Evolutionary conservation across 2,113 vertebrate species (phyloP).

Genomic region (Anhinga rufa): DNA sequence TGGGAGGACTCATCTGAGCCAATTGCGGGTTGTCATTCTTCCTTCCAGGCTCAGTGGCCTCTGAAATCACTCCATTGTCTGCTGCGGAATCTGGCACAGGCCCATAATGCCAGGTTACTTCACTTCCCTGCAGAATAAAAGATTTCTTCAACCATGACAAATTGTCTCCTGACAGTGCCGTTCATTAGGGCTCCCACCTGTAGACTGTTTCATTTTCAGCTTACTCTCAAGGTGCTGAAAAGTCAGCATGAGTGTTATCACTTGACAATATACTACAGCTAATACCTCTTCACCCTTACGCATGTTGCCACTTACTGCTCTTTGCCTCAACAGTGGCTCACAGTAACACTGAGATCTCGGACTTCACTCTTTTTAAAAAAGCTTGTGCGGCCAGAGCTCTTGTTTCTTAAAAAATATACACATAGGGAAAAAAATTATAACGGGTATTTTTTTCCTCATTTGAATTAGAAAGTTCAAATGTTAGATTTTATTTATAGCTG

Average conservation of each 20-base stretch:
- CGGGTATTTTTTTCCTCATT: neutral
- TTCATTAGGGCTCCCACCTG: constrained; percentile 52
- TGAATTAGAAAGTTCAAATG: neutral
- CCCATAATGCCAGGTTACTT: constrained; percentile 53
- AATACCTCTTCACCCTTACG: neutral
- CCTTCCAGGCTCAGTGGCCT: constrained; percentile 46
- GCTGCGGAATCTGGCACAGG: neutral
- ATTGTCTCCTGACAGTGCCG: constrained; percentile 23
- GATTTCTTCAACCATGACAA: constrained; percentile 56
- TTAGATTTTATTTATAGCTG: neutral
- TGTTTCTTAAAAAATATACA: neutral
- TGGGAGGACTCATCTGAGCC: constrained; percentile 8
- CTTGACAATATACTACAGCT: constrained; percentile 41
- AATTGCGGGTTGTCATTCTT: constrained; percentile 8
- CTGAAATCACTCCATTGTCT: constrained; percentile 52
- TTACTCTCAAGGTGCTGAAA: constrained; percentile 46
- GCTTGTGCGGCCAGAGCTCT: neutral
- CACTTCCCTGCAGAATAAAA: constrained; percentile 53
- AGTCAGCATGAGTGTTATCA: constrained; percentile 46
- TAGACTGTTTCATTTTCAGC: constrained; percentile 57
- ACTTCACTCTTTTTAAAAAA: neutral
- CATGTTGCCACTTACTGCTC: neutral
- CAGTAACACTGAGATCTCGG: neutral
- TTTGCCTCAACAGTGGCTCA: neutral
- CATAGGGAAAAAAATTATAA: accelerated